Conservation (phyloP, 2,888 invertebrate genomes). For the Plutella xylostella region DNA sequence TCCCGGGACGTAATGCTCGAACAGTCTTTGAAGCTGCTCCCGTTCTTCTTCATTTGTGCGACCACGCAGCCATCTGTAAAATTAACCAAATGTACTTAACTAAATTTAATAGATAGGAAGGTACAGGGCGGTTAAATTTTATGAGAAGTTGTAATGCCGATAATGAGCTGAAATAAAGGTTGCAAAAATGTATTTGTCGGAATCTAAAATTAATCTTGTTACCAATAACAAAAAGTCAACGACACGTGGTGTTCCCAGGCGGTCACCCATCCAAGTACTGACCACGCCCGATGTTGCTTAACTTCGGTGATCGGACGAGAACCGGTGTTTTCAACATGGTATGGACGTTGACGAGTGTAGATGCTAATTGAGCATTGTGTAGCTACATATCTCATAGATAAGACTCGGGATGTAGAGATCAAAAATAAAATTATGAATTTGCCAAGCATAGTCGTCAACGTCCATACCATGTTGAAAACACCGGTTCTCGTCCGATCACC, state of each 20-base stretch:
- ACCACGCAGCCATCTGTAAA: constrained; percentile 73
- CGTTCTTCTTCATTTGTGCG: constrained; percentile 65
- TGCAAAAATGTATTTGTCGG: no score
- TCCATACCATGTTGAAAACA: constrained; percentile 13
- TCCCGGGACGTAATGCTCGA: constrained; percentile 80
- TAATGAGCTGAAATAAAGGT: no score
- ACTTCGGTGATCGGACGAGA: constrained; percentile 61
- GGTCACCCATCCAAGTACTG: constrained; percentile 25
- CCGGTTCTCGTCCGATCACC: constrained; percentile 27
- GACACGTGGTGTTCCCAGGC: constrained; percentile 23
- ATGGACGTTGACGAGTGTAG: constrained; percentile 45
- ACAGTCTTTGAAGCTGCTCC: constrained; percentile 68
- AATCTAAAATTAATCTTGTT: no score
- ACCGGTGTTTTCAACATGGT: constrained; percentile 53
- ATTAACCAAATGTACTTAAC: no score
- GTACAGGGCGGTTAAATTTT: no score
- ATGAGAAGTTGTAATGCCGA: no score
- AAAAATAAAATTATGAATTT: no score
- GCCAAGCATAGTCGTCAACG: no score
- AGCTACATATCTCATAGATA: no score
- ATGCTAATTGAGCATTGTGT: no score
- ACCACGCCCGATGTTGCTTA: constrained; percentile 54
- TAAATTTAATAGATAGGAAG: no score
- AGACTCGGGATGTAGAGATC: no score
- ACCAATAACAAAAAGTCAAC: constrained; percentile 19